phyloP scores from a whole-genome alignment of 2,797 vertebrate species.

The Pagetopsis macropterus region DNA sequence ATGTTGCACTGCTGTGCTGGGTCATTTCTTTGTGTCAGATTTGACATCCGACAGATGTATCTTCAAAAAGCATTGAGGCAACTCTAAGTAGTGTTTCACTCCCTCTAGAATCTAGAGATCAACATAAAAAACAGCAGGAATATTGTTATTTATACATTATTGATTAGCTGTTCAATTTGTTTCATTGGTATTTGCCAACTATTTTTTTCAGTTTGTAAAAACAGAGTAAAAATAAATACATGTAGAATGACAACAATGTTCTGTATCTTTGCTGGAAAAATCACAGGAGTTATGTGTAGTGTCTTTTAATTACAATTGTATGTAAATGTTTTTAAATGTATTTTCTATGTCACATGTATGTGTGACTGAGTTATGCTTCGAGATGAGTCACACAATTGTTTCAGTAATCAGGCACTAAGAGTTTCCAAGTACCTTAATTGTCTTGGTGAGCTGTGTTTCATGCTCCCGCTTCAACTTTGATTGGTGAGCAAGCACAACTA shows the following conservation, averaged over 20 bases:
- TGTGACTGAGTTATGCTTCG: background rate
- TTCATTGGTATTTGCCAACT: slow-evolving; percentile 26
- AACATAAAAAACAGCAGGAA: slow-evolving; percentile 20
- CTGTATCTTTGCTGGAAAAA: background rate
- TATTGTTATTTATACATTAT: slow-evolving; percentile 53
- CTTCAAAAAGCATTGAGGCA: slow-evolving; percentile 20
- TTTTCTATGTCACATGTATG: background rate
- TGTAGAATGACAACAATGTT: background rate
- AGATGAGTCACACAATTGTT: too few relatives aligned
- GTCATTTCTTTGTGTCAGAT: slow-evolving; percentile 25
- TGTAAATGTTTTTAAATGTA: background rate
- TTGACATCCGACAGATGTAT: slow-evolving; percentile 29
- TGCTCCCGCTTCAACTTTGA: background rate
- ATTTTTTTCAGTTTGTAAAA: slow-evolving; percentile 17
- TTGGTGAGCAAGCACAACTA: too few relatives aligned
- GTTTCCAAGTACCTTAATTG: too few relatives aligned
- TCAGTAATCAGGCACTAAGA: too few relatives aligned
- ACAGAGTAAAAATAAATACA: slow-evolving; percentile 2
- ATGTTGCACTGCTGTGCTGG: slow-evolving; percentile 7
- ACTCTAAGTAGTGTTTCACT: slow-evolving; percentile 1
- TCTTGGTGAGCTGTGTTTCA: too few relatives aligned
- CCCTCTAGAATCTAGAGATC: slow-evolving; percentile 20
- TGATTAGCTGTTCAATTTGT: slow-evolving; percentile 44
- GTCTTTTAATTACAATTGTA: background rate
- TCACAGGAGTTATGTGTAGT: background rate